Conservation (phyloP, 64 coral and sea anemone genomes). For the Montipora capricornis region DNA sequence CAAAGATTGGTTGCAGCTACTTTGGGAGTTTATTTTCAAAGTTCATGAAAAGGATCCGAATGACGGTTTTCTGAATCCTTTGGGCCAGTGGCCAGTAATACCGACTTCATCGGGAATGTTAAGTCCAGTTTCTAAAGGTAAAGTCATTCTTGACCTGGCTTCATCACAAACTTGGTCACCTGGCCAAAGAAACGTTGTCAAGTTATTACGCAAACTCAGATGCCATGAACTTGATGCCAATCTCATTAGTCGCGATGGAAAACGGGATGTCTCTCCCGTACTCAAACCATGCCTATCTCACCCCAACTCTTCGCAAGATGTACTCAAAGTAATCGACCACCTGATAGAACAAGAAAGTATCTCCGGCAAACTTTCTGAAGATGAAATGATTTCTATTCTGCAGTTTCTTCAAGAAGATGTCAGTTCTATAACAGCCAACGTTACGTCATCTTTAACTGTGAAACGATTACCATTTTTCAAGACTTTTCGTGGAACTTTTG, state of each 20-base stretch:
- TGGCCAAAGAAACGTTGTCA: constrained; percentile 45
- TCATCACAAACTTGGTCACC: constrained; percentile 42
- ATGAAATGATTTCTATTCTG: constrained; percentile 52
- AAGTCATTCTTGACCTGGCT: constrained; percentile 79
- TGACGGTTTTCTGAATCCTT: constrained; percentile 56
- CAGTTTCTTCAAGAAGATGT: constrained; percentile 79
- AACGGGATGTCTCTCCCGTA: constrained; percentile 15
- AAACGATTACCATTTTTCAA: constrained; percentile 84
- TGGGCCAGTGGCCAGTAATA: constrained; percentile 82
- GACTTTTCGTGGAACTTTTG: constrained; percentile 63
- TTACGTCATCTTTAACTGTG: constrained; percentile 18
- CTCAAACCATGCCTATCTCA: constrained; percentile 68
- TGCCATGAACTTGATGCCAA: constrained; percentile 69
- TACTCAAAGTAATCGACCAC: constrained; percentile 73
- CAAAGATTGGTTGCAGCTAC: constrained; percentile 61
- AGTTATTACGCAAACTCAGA: constrained; percentile 31
- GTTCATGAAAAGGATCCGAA: constrained; percentile 6
- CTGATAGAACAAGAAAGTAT: constrained; percentile 27
- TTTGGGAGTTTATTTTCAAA: constrained; percentile 75
- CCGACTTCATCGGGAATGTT: constrained; percentile 60
- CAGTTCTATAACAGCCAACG: not conserved
- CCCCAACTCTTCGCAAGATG: constrained; percentile 66
- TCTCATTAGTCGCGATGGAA: constrained; percentile 28
- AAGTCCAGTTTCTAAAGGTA: constrained; percentile 66
- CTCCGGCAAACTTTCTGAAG: constrained; percentile 42